Evolutionary conservation across 2,113 vertebrate genomes (phyloP).

Genomic region (Odocoileus virginianus): DNA sequence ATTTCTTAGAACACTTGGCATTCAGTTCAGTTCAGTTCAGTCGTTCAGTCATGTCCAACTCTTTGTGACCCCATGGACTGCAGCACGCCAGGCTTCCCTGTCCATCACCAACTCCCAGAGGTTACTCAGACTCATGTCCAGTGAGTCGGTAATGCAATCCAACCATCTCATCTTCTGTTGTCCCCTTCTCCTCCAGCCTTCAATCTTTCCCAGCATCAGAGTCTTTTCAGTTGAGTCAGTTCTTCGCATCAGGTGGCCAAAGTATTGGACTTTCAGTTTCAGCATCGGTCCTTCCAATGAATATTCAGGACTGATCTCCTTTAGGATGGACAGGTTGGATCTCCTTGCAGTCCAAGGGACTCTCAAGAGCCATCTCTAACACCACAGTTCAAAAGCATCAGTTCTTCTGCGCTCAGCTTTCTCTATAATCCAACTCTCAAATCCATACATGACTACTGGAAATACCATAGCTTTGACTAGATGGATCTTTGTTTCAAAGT

Average conservation of each 20-base stretch:
- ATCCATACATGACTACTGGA: neutral
- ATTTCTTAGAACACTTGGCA: neutral
- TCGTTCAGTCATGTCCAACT: neutral
- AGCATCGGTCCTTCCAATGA: neutral
- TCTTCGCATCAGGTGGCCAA: accelerated
- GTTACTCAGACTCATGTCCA: neutral
- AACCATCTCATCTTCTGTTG: neutral
- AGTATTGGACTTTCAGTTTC: neutral
- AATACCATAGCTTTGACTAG: neutral
- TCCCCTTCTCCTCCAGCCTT: neutral
- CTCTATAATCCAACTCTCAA: neutral
- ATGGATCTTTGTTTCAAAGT: neutral
- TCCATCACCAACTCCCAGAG: neutral
- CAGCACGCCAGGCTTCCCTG: neutral
- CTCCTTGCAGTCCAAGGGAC: neutral
- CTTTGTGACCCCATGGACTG: neutral
- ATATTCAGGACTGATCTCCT: neutral
- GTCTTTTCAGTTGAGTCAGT: neutral
- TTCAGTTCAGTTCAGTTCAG: neutral
- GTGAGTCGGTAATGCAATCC: accelerated
- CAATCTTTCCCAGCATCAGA: neutral
- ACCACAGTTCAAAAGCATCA: neutral
- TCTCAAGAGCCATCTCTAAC: neutral
- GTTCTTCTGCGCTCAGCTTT: neutral
- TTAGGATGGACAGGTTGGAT: neutral